Conservation (phyloP, 2,113 vertebrate species). For the Sialia sialis region DNA sequence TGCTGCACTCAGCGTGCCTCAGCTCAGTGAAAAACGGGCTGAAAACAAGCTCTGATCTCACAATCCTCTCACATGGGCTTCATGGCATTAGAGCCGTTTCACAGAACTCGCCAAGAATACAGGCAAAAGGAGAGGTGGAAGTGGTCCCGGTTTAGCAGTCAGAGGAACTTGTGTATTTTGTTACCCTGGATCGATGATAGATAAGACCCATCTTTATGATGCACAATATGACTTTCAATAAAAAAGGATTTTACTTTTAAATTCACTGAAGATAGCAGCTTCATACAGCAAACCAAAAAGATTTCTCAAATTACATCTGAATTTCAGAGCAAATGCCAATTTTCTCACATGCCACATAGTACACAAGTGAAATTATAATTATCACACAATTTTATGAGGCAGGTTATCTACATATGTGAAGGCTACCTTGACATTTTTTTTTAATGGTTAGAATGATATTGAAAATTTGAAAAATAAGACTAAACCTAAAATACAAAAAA, state of each 20-base stretch:
- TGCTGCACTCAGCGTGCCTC: too few species aligned
- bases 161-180: neutral
- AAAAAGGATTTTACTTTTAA: neutral
- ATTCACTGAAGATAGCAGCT: neutral
- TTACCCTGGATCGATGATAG: neutral
- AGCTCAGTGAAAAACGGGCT: too few species aligned
- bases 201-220: neutral
- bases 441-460: neutral
- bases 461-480: neutral
- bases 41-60: neutral
- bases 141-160: neutral
- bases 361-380: neutral
- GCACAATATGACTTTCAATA: neutral
- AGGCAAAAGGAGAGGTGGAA: neutral
- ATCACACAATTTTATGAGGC: neutral
- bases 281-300: neutral
- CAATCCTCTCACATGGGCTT: neutral
- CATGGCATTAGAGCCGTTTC: neutral
- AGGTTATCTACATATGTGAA: neutral
- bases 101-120: neutral
- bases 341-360: rapidly evolving
- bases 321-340: neutral
- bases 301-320: neutral
- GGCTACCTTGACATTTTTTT: neutral
- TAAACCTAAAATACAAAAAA: neutral